Base-by-base conservation (phyloP, 1,140 invertebrate species). In the Chionoecetes opilio region DNA sequence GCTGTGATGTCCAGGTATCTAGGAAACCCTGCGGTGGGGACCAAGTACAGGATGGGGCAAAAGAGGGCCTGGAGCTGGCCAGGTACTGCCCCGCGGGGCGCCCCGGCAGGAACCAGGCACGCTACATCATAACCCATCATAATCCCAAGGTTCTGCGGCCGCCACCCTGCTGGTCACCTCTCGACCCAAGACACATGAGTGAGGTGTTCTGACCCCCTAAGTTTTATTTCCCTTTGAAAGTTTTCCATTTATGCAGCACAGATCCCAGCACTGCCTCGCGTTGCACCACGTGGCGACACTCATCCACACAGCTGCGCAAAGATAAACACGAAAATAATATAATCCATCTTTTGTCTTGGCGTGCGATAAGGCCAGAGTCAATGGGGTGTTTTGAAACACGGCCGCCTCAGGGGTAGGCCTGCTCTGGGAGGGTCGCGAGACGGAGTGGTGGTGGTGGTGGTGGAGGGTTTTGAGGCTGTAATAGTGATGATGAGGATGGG, bases 41-140 rank as follows among this genome's bases (percentile, higher is more conserved):
- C 92, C 38, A 41, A 17, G 63, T 75, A 75, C 63, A 75, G 63
- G 63, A 75, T 75, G 21, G 8, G 63, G 90, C 6, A 34, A 31
- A 34, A 17, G 14, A 46, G 84, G 84, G 17, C 75, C 84, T 8
- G 82, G 91, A 46, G 92, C 92, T 6, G 53, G 92, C 92, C 92
- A 93, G 92, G 92, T 93, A 93, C 82, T 86, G 41, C 84, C 92
- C 88, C 38, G 75, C 82, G 84, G 75, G 84, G 92, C 32, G 84
- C 84, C 75, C 92, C 84, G 90, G 90, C 53, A 91, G 92, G 92
- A 38, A 87, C 92, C 92, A 32, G 92, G 84, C 92, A 53, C 84
- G 92, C 92, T 93, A 93, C 92, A 93, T 93, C 84, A 93, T 87
- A 93, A 93, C 92, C 92, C 92, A 53, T 87, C 92, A 93, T 93